These are phyloP conservation scores for Poecile montanus DNA, from an alignment of 2,797 vertebrate genomes.

Conservation along the genomic window DNA sequence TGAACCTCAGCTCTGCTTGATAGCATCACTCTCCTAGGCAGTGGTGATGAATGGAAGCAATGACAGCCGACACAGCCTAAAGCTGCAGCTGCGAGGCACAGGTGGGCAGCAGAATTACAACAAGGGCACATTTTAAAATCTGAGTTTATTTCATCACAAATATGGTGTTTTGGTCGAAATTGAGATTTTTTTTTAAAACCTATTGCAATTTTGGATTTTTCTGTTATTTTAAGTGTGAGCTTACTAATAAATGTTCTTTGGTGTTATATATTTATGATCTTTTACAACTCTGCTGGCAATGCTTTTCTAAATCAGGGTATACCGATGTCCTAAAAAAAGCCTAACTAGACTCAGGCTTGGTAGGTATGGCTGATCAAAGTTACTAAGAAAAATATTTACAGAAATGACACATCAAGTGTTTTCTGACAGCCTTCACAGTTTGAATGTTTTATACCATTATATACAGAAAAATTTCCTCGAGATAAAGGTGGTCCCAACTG, in stretches of 20 bases:
- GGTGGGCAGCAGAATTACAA: background rate
- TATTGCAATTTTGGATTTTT: background rate
- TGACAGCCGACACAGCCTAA: background rate
- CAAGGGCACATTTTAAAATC: background rate
- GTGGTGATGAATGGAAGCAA: background rate
- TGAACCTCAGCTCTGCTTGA: background rate
- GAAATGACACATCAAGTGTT: background rate
- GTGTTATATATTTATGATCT: background rate
- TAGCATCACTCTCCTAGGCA: background rate
- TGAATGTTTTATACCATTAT: background rate
- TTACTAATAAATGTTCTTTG: background rate
- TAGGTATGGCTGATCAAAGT: background rate
- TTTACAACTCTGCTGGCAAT: background rate
- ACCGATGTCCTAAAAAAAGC: background rate
- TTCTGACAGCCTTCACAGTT: background rate
- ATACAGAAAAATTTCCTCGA: background rate
- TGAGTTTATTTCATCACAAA: background rate
- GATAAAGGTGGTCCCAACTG: background rate
- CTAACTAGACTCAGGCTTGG: background rate
- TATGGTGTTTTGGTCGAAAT: background rate
- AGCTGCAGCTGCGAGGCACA: background rate
- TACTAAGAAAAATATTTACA: background rate
- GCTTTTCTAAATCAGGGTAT: background rate
- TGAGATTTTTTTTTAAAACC: background rate
- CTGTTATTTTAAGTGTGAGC: background rate